These are phyloP conservation scores for Nomada fabriciana DNA, from an alignment of 2,888 invertebrate species.

Conservation along the genomic window DNA sequence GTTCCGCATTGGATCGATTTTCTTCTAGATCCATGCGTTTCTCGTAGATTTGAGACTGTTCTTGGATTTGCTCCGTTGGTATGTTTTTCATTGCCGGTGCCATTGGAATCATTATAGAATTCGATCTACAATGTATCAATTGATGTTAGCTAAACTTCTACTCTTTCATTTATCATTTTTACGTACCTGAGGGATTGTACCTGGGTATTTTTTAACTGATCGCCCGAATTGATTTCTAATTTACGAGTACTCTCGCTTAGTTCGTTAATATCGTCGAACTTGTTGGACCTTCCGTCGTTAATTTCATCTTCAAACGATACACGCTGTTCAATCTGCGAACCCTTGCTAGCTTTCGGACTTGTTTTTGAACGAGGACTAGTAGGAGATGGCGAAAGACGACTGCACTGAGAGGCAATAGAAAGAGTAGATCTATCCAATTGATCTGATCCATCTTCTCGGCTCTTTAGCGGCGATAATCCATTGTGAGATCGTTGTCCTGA, in stretches of 20 bases:
- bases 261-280: slow-evolving; percentile 52
- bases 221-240: slow-evolving; percentile 36
- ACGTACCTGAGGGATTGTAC: slow-evolving; percentile 77
- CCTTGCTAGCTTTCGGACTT: slow-evolving; percentile 47
- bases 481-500: slow-evolving; percentile 45
- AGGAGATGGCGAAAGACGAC: slow-evolving; percentile 58
- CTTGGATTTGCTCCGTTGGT: slow-evolving; percentile 40
- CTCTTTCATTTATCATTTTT: slow-evolving; percentile 44
- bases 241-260: slow-evolving; percentile 38
- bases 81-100: slow-evolving; percentile 32
- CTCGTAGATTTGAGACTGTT: slow-evolving; percentile 40
- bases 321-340: slow-evolving; percentile 51
- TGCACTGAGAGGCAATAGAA: slow-evolving; percentile 65
- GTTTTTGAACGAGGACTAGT: slow-evolving; percentile 54
- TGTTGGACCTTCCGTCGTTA: slow-evolving; percentile 50
- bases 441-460: slow-evolving; percentile 60
- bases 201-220: slow-evolving; percentile 71
- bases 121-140: slow-evolving; percentile 42
- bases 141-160: slow-evolving; percentile 41
- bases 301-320: slow-evolving; percentile 66
- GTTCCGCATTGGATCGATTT: slow-evolving; percentile 35
- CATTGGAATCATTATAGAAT: slow-evolving; percentile 31
- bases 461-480: slow-evolving; percentile 29
- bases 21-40: slow-evolving; percentile 38
- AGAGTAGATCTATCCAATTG: slow-evolving; percentile 60